Base-by-base conservation (phyloP, 1,140 invertebrate species). In the Leucophenga varia region DNA sequence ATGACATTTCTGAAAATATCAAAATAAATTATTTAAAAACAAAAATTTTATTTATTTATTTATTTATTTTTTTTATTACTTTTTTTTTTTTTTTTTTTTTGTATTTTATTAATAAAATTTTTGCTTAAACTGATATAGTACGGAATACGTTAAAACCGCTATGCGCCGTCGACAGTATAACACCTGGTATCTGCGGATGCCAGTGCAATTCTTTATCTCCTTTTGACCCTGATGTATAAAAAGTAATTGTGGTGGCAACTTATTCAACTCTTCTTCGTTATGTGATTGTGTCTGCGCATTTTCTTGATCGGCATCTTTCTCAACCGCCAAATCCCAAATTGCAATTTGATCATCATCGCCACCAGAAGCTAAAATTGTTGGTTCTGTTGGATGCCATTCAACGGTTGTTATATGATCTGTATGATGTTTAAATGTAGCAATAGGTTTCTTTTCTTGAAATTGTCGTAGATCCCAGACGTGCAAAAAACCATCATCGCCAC, bases 211-310 rank as follows among this genome's bases (percentile, higher is more conserved):
- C 97, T 78, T 99, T 18, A 99, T 89, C 64, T 98, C 94, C 42
- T 86, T 90, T 75, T 99, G 96, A 40, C 97, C 97, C 82, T 97
- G 92, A 79, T 99, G 97, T 56, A 99, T 95, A 72, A 99, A 99
- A 32, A 99, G 78, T 3, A 99, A 75, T 76, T 99, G 96, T 1
- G 95, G 90, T 28, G 97, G 96, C 22, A 99, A 76, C 64, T 91
- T 85, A 76, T 85, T 77, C 10, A 81, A 21, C 21, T 77, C 73
- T 8, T 69, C 64, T 30, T 72, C 57, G 28, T 73, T 68, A 6
- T 43, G 31, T 6, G 63, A 39, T 9, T 49, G 41, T 16, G 40
- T 82, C 81, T 46, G 84, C 72, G 86, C 83, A 40, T 87, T 54
- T 32, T 78, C 64, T 61, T 81, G 79, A 43, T 82, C 77, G 9